phyloP scores from a whole-genome alignment of 2,888 invertebrate genomes.

The Andrena praecox region DNA sequence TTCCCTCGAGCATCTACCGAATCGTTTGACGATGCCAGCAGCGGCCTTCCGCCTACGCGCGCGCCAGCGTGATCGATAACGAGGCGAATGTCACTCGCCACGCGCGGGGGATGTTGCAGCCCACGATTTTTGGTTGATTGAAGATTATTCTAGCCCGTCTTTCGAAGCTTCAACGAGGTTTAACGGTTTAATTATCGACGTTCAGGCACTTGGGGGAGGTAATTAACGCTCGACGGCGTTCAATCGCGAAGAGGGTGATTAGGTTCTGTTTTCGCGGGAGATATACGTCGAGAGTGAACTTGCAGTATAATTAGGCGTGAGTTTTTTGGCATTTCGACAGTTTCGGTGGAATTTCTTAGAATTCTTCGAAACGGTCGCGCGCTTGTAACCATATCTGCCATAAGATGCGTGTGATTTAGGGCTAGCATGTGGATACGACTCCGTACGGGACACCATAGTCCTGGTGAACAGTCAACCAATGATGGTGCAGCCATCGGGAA shows the following conservation, averaged over 20 bases:
- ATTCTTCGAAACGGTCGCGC: not conserved
- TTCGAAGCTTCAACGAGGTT: slow-evolving; percentile 1
- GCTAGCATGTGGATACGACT: slow-evolving; percentile 83
- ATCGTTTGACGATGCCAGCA: not conserved
- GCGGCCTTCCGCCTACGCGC: slow-evolving; percentile 11
- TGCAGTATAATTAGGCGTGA: not conserved
- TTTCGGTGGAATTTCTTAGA: not conserved
- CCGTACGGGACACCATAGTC: slow-evolving; percentile 85
- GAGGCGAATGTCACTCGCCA: not conserved
- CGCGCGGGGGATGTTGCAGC: not conserved
- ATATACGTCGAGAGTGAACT: not conserved
- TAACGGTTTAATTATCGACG: slow-evolving; percentile 16
- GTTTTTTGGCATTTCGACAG: not conserved
- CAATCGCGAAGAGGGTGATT: not conserved
- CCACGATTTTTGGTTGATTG: slow-evolving; percentile 15
- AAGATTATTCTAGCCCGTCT: not conserved
- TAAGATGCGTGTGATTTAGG: slow-evolving; percentile 58
- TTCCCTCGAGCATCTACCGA: not conserved
- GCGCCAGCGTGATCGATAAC: slow-evolving; percentile 17
- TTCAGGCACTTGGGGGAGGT: not conserved
- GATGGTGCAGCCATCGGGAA: slow-evolving; percentile 78
- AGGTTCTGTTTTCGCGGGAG: not conserved
- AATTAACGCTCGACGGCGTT: not conserved
- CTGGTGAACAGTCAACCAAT: slow-evolving; percentile 85
- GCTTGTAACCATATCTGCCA: too few species aligned